Percentiles rank a stretch among this genome's conserved stretches.
Evolutionary conservation across 1,140 invertebrate species (phyloP).

Genomic region (Phymorhynchus buccinoides): DNA sequence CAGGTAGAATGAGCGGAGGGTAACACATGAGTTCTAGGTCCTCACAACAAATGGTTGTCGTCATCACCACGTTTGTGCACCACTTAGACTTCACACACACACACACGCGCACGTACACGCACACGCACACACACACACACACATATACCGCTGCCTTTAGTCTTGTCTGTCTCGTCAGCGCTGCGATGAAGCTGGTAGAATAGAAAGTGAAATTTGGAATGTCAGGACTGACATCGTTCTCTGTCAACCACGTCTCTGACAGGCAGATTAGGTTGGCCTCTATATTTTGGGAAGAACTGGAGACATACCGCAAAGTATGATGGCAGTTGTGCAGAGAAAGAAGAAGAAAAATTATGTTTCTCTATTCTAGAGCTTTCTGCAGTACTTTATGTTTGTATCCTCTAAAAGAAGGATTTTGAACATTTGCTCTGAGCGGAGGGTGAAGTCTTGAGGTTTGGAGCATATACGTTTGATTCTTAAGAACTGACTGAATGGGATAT

Average conservation of each 20-base stretch:
- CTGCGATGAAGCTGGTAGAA: not conserved
- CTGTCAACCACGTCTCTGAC: conserved; percentile 9
- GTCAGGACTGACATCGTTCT: not conserved
- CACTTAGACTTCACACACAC: not conserved
- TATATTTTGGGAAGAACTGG: not conserved
- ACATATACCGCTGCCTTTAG: not conserved
- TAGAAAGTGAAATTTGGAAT: not conserved
- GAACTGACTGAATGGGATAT: no score
- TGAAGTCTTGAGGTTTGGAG: no score
- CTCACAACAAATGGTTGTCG: not conserved
- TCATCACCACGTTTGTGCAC: conserved; percentile 4
- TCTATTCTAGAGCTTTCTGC: no score
- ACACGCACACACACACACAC: not conserved
- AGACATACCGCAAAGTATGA: not conserved
- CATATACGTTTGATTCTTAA: no score
- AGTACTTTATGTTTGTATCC: no score
- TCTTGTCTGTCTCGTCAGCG: not conserved
- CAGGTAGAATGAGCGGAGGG: conserved; percentile 12
- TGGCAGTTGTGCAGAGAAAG: no score
- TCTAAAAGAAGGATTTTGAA: no score
- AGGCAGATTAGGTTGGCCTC: conserved; percentile 5
- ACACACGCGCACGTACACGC: not conserved
- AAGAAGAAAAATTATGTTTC: not conserved
- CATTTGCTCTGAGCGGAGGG: no score
- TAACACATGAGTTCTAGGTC: conserved; percentile 7